Base-by-base conservation (phyloP, 2,888 invertebrate species). In the Dysmachus trigonus region DNA sequence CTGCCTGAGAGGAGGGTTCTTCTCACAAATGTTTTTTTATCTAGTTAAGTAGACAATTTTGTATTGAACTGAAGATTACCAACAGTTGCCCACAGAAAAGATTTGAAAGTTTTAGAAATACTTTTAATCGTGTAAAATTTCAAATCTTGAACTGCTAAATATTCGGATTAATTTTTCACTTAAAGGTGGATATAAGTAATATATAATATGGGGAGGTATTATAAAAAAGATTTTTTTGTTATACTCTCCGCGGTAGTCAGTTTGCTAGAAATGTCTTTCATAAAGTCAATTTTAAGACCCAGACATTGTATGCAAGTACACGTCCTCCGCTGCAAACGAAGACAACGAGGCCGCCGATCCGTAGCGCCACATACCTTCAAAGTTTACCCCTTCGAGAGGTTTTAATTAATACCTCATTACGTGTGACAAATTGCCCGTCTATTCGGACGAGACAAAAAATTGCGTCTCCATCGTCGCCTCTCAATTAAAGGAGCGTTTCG, bases 391-490 rank as follows among this genome's bases (percentile, higher is more conserved):
- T 31, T 81, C 31, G 33, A 33, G 33, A 71, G 35, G 62, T 62
- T 71, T 82, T 62, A 82, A 82, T 82, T 82, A 82, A 82, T 82
- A 71, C 82, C 82, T 62, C 82, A 82, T 82, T 82, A 82, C 15
- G 33, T 53, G 62, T 82, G 82, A 82, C 82, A 82, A 82, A 82
- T 82, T 82, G 62, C 82, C 82, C 82, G 82, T 82, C 82, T 82
- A 62, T 62, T 35, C 35, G 62, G 62, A 62, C 82, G 62, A 62
- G 53, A 82, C 33, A 71, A 82, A 82, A 82, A 82, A 82, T 62
- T 82, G 71, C 82, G 35, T 82, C 62, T 53, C 33, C 62, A 71
- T 82, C 82, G 82, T 82, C 62, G 82, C 82, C 82, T 82, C 82
- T 82, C 82, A 82, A 82, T 82, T 82, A 82, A 82, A 82, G 62